These are phyloP conservation scores for Lathronympha strigana DNA, from an alignment of 2,888 invertebrate genomes.

Conservation along the genomic window DNA sequence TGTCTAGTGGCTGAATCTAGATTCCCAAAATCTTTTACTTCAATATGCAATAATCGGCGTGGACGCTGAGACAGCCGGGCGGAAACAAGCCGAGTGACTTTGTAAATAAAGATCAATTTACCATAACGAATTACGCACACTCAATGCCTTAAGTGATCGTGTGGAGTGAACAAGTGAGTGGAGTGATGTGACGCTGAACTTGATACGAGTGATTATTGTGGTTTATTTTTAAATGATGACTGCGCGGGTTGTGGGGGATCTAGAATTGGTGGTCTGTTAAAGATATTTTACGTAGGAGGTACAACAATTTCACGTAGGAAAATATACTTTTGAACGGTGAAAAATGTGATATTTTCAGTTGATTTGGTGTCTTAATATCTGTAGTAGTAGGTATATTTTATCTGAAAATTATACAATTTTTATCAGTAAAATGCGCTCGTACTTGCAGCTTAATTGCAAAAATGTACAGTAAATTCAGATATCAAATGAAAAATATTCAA, in stretches of 20 bases:
- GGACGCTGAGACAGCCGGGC: background rate
- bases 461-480: too few relatives aligned
- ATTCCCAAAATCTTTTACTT: constrained; percentile 1
- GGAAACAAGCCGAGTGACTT: constrained; percentile 42
- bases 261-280: constrained; percentile 2
- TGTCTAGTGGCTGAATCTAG: background rate
- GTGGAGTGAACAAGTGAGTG: constrained; percentile 28
- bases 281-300: background rate
- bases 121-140: constrained; percentile 50
- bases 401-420: too few relatives aligned
- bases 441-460: too few relatives aligned
- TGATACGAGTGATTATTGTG: background rate
- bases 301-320: too few relatives aligned
- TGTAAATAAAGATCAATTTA: constrained; percentile 52
- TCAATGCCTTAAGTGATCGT: constrained; percentile 50
- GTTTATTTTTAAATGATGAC: constrained; percentile 27
- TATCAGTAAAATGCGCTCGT: too few relatives aligned
- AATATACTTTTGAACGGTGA: too few relatives aligned
- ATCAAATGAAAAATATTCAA: too few relatives aligned
- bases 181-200: background rate
- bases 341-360: too few relatives aligned
- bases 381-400: too few relatives aligned
- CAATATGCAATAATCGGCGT: constrained; percentile 9
- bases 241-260: constrained; percentile 9
- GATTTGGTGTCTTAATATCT: too few relatives aligned